Conservation (phyloP, 2,113 vertebrate genomes). For the Pogonocichla stellata region DNA sequence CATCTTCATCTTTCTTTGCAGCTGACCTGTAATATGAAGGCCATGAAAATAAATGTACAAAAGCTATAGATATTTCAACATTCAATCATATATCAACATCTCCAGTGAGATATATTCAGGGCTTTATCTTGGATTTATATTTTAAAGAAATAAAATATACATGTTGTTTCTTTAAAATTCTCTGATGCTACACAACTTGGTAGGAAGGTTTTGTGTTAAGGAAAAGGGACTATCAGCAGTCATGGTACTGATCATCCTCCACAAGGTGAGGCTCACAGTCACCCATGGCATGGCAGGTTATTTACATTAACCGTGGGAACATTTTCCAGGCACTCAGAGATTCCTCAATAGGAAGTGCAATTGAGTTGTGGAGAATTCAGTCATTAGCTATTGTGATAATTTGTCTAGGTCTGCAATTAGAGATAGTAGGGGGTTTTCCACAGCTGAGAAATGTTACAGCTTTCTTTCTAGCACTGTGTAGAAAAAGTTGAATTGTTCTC, state of each 20-base stretch:
- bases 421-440: neutral
- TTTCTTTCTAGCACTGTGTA: neutral
- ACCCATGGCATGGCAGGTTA: neutral
- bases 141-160: neutral
- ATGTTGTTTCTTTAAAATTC: neutral
- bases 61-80: too few relatives aligned
- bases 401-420: conserved; percentile 12
- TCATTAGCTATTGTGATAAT: conserved; percentile 38
- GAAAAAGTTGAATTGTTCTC: neutral
- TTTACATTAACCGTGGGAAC: neutral
- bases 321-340: neutral
- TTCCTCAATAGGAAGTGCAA: neutral
- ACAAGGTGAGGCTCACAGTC: neutral
- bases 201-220: neutral
- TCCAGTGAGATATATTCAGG: too few relatives aligned
- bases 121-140: neutral
- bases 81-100: too few relatives aligned
- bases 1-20: too few relatives aligned
- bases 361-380: neutral
- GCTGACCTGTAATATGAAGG: too few relatives aligned
- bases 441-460: neutral
- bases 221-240: neutral
- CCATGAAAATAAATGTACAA: too few relatives aligned
- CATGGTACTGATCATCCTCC: neutral
- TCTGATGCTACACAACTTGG: neutral